Percentiles rank a stretch among this genome's conserved stretches.
phyloP scores from a whole-genome alignment of 2,113 vertebrate species.

The Turdus rufiventris region DNA sequence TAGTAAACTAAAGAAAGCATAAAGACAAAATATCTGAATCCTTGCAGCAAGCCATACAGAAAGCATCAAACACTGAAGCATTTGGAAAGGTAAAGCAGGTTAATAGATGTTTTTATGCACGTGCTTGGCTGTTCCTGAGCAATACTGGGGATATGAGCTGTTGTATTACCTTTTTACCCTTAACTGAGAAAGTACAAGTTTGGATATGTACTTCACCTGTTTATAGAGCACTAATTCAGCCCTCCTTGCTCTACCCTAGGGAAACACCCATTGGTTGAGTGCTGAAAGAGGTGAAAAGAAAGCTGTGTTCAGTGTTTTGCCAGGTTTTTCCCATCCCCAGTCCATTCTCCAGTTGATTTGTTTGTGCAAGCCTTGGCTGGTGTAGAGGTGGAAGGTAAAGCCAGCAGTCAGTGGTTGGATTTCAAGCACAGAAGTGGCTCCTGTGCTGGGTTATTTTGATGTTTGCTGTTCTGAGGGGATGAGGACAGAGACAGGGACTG shows the following conservation, averaged over 20 bases:
- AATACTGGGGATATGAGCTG: not conserved
- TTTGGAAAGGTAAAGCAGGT: not conserved
- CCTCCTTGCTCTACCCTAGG: not conserved
- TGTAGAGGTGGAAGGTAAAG: conserved; percentile 20
- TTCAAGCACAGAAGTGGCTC: conserved; percentile 14
- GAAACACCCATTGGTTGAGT: not conserved
- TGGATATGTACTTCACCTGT: not conserved
- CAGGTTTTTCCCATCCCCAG: not conserved
- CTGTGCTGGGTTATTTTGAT: not conserved
- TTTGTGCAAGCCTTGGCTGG: conserved; percentile 32
- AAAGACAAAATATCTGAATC: not conserved
- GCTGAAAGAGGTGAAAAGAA: not conserved
- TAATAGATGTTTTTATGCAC: not conserved
- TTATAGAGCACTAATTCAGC: conserved; percentile 23
- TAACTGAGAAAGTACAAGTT: not conserved
- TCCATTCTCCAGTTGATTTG: not conserved
- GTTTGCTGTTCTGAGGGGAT: not conserved
- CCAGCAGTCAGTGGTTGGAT: not conserved
- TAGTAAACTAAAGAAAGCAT: not conserved
- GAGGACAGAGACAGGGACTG: conserved; percentile 52
- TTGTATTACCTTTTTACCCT: not conserved
- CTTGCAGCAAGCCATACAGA: not conserved
- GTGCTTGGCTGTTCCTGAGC: not conserved
- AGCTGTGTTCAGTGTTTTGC: not conserved
- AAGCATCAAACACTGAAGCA: not conserved